Conservation (phyloP, 2,888 invertebrate species). For the Epinotia ramella region DNA sequence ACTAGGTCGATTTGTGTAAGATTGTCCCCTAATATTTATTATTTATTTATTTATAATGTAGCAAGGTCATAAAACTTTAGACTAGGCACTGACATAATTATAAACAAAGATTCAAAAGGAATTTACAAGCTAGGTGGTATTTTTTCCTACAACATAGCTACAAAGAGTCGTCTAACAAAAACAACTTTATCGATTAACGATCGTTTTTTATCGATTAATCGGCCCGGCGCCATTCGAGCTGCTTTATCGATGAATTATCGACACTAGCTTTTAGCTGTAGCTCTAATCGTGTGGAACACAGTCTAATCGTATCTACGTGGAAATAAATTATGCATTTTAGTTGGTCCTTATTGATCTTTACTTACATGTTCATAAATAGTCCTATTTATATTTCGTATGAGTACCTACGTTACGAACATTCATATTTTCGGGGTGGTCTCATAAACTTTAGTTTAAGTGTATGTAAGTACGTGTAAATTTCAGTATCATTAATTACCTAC, state of each 20-base stretch:
- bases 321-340: constrained; percentile 29
- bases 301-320: constrained; percentile 11
- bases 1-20: too few relatives aligned
- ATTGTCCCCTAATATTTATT: too few relatives aligned
- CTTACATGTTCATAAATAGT: neutral
- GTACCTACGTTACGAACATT: too few relatives aligned
- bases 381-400: neutral
- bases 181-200: constrained; percentile 81
- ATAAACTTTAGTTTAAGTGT: too few relatives aligned
- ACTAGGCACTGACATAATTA: neutral
- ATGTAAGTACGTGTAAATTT: too few relatives aligned
- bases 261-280: constrained; percentile 62
- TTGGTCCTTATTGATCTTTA: neutral
- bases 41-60: too few relatives aligned
- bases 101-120: neutral
- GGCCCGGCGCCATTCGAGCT: constrained; percentile 82
- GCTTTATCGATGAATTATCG: constrained; percentile 82
- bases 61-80: too few relatives aligned
- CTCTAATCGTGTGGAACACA: constrained; percentile 27
- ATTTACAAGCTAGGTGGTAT: neutral
- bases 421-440: too few relatives aligned
- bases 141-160: constrained; percentile 59
- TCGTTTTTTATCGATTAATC: constrained; percentile 79
- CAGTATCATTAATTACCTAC: too few relatives aligned
- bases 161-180: constrained; percentile 79